These are phyloP conservation scores for Aurelia aurita complex sp. Pacific DNA, from an alignment of 30 jellyfish, hydroid and myxozoan genomes.

Conservation along the genomic window DNA sequence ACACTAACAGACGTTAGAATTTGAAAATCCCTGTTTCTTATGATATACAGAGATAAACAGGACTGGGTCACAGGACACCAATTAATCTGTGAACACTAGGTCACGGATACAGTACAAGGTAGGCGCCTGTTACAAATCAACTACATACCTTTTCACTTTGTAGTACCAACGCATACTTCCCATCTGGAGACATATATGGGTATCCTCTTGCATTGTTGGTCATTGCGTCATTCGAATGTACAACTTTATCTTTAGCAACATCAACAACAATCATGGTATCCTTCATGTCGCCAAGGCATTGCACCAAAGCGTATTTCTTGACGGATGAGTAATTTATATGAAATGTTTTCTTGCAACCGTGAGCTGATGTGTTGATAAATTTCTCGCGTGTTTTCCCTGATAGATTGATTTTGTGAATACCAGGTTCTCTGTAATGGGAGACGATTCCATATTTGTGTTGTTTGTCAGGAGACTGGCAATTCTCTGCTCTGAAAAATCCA, in stretches of 20 bases:
- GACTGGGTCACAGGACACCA: no score
- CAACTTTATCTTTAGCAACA: slow-evolving; percentile 5
- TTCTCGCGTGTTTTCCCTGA: slow-evolving; percentile 3
- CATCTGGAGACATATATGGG: slow-evolving; percentile 39
- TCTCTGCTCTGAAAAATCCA: slow-evolving; percentile 27
- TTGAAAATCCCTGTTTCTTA: no score
- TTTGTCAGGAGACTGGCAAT: slow-evolving; percentile 15
- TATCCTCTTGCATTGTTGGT: slow-evolving; percentile 18
- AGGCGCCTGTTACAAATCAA: no score
- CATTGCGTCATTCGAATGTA: slow-evolving; percentile 23
- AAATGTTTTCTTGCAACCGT: slow-evolving; percentile 18
- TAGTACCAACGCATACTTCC: slow-evolving; percentile 17
- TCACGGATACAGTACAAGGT: no score
- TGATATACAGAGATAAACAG: no score
- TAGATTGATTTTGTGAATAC: slow-evolving; percentile 27
- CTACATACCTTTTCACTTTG: slow-evolving; percentile 21
- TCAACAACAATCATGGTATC: slow-evolving; percentile 21
- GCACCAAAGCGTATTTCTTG: slow-evolving; percentile 21
- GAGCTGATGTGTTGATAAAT: slow-evolving; percentile 32
- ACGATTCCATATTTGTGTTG: slow-evolving; percentile 18
- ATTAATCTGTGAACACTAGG: no score
- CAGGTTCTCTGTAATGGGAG: slow-evolving; percentile 29
- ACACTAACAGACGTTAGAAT: no score
- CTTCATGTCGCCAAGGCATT: slow-evolving; percentile 7
- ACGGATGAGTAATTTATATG: slow-evolving; percentile 15